Evolutionary conservation across 2,797 vertebrate genomes (phyloP), one percentile per base, ranked within the genome.

Genomic region (Dallia pectoralis): DNA sequence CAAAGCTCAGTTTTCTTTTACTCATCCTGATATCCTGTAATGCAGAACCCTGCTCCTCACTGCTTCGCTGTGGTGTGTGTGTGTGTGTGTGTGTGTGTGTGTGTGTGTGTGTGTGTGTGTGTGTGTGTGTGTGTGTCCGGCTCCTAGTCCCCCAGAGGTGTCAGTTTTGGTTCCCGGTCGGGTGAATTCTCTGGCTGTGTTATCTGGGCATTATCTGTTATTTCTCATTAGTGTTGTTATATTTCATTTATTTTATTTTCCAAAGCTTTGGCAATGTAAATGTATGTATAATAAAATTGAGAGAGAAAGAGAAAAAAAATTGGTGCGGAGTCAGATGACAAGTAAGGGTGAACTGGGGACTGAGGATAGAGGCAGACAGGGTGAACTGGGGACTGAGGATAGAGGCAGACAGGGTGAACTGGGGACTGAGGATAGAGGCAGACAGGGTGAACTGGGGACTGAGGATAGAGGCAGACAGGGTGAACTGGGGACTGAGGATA

Each of bases 71-170:
- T 19, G 16, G 29, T 7, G 36, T 22, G 66, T 48, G 66, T 18
- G 66, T 29, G 63, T 53, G 47, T 51, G 12, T 49, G 56, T 19
- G 64, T 47, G 74, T 25, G 72, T 27, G 75, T 36, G 56, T 65
- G 47, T 33, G 69, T 59, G 22, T 59, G 48, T 75, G 64, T 18
- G 30, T 71, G 69, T 53, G 61, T 36, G 63, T 40, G 48, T 36
- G 48, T 25, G 22, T 22, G 12, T 62, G 29, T 14, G 15, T 62
- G 15, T 53, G 49, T 19, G 16, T 3, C 56, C n/a, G 12, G 6
- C 53, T n/a, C 51, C n/a, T 19, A 56, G 18, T 4, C 53, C n/a
- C 56, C 25, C 56, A 15, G 22, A 15, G 12, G 25, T 29, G 15
- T 62, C 59, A 62, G 22, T 62, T 16, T 30, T 62, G 14, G 14